These are phyloP conservation scores for Oophaga pumilio DNA, from an alignment of 2,113 vertebrate genomes.

Conservation along the genomic window DNA sequence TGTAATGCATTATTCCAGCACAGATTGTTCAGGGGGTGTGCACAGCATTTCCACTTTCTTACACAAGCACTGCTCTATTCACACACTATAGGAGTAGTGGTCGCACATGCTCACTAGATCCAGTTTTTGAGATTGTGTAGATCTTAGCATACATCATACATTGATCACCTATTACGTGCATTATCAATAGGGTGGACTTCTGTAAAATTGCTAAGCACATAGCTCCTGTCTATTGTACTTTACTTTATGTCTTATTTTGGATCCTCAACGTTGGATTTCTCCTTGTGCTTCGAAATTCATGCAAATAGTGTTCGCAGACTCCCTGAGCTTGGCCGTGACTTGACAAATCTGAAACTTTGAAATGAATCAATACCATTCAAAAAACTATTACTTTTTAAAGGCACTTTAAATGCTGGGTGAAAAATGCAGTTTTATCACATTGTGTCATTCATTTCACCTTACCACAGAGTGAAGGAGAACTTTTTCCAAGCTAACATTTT, in stretches of 20 bases:
- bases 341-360: slow-evolving; percentile 26
- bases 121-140: no score
- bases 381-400: slow-evolving; percentile 36
- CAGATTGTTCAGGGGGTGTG: no score
- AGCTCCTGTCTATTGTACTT: not conserved
- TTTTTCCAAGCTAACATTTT: slow-evolving; percentile 48
- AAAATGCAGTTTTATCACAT: slow-evolving; percentile 23
- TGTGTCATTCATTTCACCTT: slow-evolving; percentile 55
- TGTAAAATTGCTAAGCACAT: not conserved
- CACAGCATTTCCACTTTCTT: no score
- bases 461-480: not conserved
- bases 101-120: no score
- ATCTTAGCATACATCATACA: no score
- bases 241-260: not conserved
- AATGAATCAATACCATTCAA: slow-evolving; percentile 17
- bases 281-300: not conserved
- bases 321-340: not conserved
- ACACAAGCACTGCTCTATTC: no score
- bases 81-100: no score
- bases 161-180: no score
- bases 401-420: slow-evolving; percentile 35
- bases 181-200: not conserved
- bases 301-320: not conserved
- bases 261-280: not conserved
- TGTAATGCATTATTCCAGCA: no score